Evolutionary conservation across 1,140 invertebrate genomes (phyloP).

Genomic region (Mya arenaria): DNA sequence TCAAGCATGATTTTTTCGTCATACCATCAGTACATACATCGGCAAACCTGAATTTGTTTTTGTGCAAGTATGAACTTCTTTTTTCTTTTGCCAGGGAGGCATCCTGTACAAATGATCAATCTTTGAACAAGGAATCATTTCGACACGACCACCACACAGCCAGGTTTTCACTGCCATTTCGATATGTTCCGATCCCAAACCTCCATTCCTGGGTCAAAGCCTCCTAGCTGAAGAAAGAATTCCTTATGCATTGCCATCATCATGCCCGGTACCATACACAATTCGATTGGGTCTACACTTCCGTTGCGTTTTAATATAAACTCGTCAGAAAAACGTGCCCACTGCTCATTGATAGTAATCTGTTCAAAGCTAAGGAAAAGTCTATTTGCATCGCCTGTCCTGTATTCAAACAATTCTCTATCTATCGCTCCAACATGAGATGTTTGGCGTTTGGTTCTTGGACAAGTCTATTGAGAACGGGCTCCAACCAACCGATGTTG

Average conservation of each 20-base stretch:
- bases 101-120: constrained; percentile 88
- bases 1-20: neutral
- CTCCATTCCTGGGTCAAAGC: constrained; percentile 84
- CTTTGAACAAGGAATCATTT: constrained; percentile 97
- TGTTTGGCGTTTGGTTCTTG: constrained; percentile 28
- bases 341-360: constrained; percentile 6
- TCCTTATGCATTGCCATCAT: constrained; percentile 42
- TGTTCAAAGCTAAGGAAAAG: constrained; percentile 30
- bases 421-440: constrained; percentile 8
- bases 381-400: neutral
- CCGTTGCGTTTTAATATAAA: constrained; percentile 6
- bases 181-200: constrained; percentile 98
- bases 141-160: constrained; percentile 97
- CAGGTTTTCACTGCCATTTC: constrained; percentile 99
- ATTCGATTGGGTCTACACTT: constrained; percentile 26
- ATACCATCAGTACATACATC: constrained; percentile 27
- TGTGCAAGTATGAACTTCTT: neutral
- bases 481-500: constrained; percentile 28
- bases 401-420: neutral
- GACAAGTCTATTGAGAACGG: constrained; percentile 3
- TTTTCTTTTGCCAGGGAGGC: constrained; percentile 3
- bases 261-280: constrained; percentile 29
- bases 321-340: constrained; percentile 11
- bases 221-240: constrained; percentile 91
- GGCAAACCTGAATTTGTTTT: constrained; percentile 16